phyloP scores from a whole-genome alignment of 2,888 invertebrate genomes.

The Eumerus sabulonum region DNA sequence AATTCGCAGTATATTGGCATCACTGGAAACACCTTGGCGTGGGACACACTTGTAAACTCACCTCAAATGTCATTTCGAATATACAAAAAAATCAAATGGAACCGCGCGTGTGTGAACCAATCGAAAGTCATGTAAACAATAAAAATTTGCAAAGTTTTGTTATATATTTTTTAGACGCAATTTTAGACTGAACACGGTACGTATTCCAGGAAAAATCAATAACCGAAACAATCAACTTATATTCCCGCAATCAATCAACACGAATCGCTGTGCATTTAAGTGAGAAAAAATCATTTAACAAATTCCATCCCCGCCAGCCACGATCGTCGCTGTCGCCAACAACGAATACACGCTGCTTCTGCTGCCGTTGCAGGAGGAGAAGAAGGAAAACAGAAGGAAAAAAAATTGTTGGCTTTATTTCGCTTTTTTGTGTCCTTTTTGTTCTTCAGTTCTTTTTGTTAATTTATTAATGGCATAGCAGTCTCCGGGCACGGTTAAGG shows the following conservation, averaged over 20 bases:
- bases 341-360: constrained; percentile 40
- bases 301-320: constrained; percentile 38
- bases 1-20: constrained; percentile 26
- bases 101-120: constrained; percentile 64
- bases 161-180: constrained; percentile 60
- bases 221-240: constrained; percentile 39
- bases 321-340: constrained; percentile 15
- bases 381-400: constrained; percentile 17
- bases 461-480: constrained; percentile 62
- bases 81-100: constrained; percentile 45
- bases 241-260: constrained; percentile 23
- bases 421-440: constrained; percentile 22
- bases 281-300: constrained; percentile 32
- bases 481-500: constrained; percentile 29
- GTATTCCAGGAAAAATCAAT: constrained; percentile 63
- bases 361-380: constrained; percentile 27
- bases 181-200: constrained; percentile 65
- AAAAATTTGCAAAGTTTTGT: constrained; percentile 66
- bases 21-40: constrained; percentile 19
- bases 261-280: constrained; percentile 2
- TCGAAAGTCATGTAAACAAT: constrained; percentile 66
- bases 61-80: constrained; percentile 53
- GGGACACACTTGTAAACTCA: constrained; percentile 9
- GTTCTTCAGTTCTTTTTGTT: constrained; percentile 64
- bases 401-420: constrained; percentile 62